Evolutionary conservation across 1,140 invertebrate species (phyloP).

Genomic region (Macrosteles quadrilineatus): DNA sequence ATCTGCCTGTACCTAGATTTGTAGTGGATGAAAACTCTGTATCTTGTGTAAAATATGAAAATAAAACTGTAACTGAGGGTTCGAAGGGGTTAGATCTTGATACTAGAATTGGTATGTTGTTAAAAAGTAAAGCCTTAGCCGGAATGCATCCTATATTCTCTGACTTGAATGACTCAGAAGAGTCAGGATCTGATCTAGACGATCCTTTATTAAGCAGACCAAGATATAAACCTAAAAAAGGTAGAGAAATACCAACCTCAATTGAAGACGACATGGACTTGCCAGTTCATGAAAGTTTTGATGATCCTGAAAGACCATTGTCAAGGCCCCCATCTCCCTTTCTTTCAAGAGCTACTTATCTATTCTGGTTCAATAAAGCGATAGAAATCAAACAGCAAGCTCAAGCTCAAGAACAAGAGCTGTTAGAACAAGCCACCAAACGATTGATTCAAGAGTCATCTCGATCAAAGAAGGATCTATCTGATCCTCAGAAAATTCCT

Average conservation of each 20-base stretch:
- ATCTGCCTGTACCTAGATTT: neutral
- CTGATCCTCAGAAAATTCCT: neutral
- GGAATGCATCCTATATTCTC: conserved; percentile 9
- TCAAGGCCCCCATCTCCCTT: conserved; percentile 5
- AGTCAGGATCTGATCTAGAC: neutral
- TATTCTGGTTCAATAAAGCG: conserved; percentile 22
- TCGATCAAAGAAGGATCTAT: neutral
- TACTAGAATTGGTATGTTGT: neutral
- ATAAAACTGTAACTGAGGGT: neutral
- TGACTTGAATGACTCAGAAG: conserved; percentile 1
- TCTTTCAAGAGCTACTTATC: conserved; percentile 10
- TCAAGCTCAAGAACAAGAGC: neutral
- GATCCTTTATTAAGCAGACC: neutral
- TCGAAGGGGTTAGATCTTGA: conserved; percentile 8
- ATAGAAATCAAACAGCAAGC: conserved; percentile 15
- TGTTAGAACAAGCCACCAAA: conserved; percentile 6
- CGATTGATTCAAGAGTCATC: neutral
- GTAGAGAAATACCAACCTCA: no score
- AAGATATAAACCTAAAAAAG: no score
- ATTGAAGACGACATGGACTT: no score
- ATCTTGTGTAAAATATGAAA: no score
- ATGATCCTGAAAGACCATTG: conserved; percentile 9
- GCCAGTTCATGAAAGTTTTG: neutral
- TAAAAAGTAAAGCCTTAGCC: conserved; percentile 2
- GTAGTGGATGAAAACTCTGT: conserved; percentile 3